A percentile compares a stretch with the other conserved stretches of the same genome.
phyloP scores from a whole-genome alignment of 2,113 vertebrate genomes.

The Argyrosomus japonicus region DNA sequence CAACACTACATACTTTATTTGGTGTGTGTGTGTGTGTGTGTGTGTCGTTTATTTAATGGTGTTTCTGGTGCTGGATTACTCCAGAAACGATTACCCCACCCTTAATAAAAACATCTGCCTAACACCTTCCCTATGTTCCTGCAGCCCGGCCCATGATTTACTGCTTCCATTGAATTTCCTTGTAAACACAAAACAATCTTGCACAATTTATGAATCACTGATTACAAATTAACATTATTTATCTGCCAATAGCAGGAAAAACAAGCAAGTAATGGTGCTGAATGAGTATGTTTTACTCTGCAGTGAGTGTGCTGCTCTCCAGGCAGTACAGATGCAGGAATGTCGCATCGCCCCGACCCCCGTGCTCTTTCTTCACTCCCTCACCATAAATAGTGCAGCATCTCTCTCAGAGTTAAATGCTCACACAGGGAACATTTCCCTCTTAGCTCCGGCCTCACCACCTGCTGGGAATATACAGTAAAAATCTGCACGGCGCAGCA shows the following conservation, averaged over 20 bases:
- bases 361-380: not conserved
- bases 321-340: slow-evolving; percentile 2
- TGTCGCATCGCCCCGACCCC: not conserved
- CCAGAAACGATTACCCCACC: no score
- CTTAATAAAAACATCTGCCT: not conserved
- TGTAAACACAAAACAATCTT: not conserved
- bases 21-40: no score
- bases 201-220: not conserved
- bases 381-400: slow-evolving; percentile 47
- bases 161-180: not conserved
- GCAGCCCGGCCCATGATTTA: not conserved
- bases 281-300: not conserved
- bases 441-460: slow-evolving; percentile 20
- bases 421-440: slow-evolving; percentile 12
- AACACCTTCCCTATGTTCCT: not conserved
- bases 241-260: not conserved
- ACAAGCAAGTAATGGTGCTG: not conserved
- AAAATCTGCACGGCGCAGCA: slow-evolving; percentile 15
- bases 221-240: not conserved
- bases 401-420: slow-evolving; percentile 27
- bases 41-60: no score
- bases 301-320: not conserved
- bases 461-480: slow-evolving; percentile 21
- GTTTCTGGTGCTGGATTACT: no score
- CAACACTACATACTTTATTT: no score